phyloP scores from a whole-genome alignment of 2,113 vertebrate genomes.

The Rhizomys pruinosus region DNA sequence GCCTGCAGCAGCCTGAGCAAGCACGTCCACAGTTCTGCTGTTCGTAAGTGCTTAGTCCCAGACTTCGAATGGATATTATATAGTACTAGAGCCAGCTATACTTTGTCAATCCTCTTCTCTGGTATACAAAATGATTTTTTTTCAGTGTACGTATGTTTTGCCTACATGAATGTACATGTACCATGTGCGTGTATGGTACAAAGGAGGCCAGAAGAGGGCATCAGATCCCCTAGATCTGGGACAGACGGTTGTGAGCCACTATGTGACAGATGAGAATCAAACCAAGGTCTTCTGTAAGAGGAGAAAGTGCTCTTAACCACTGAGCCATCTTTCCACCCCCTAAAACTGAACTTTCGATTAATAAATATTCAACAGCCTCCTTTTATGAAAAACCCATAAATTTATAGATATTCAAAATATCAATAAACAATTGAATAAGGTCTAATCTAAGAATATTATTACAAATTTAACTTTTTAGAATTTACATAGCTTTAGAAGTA shows the following conservation, averaged over 20 bases:
- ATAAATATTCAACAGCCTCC: not conserved
- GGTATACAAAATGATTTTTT: not conserved
- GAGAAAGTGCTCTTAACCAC: too few species aligned
- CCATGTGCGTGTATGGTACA: too few species aligned
- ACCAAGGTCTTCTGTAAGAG: too few species aligned
- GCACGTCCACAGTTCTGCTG: constrained; percentile 4
- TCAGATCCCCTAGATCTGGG: too few species aligned
- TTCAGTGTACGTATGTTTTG: too few species aligned
- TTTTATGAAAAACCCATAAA: constrained; percentile 11
- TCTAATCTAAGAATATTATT: constrained; percentile 10
- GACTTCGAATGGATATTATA: not conserved
- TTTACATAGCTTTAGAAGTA: constrained; percentile 40
- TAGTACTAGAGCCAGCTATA: not conserved
- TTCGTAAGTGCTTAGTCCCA: constrained; percentile 7
- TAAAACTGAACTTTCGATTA: too few species aligned
- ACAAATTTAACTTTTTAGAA: constrained; percentile 45
- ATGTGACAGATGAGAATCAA: too few species aligned
- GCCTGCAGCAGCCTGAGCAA: not conserved
- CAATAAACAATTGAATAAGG: constrained; percentile 37
- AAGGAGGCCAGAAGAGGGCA: too few species aligned
- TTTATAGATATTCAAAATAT: constrained; percentile 34
- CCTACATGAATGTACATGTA: too few species aligned
- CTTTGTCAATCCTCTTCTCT: not conserved
- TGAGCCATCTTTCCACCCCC: too few species aligned
- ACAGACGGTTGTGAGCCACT: too few species aligned